Base-by-base conservation (phyloP, 2,888 invertebrate species). In the Pammene aurita region DNA sequence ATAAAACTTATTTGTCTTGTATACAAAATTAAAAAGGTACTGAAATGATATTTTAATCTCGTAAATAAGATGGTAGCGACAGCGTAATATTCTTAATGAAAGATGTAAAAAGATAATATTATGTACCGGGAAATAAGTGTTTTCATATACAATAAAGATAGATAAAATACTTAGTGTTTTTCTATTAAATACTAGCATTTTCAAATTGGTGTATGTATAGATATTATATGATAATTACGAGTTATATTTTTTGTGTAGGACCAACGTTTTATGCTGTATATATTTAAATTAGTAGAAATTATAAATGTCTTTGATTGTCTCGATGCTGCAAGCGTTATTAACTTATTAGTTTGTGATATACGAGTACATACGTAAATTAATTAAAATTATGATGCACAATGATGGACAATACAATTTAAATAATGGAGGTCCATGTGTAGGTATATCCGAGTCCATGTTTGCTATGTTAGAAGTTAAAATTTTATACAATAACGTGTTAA, bases 381-480 rank as follows among this genome's bases (percentile, higher is more conserved):
- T 74, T 75, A 79, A 75, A 77, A 77, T 73, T 80, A 81, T 61
- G 18, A 87, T 88, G 92, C 92, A 92, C 91, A 92, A 92, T 84
- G 78, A 81, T 89, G 92, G 92, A 92, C 92, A 92, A 92, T 92
- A 92, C 85, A 86, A 87, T 75, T 57, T 75, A 72, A 84, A 85
- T 81, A 86, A 88, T 84, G 82, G 88, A 83, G 92, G 92, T 92
- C 92, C 92, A 92, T 86, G 84, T 76, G 81, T 86, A 86, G 82
- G 80, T 88, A 86, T 85, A 84, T 82, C 81, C 84, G 84, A 82
- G 90, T 90, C 90, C 90, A 88, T 83, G 79, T 82, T 83, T 79
- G 85, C 84, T 84, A 81, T 78, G 81, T 81, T 75, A 85, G 80
- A 71, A 75, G 60, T 77, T 88, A 88, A 84, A 80, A 70, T 86